Base-by-base conservation (phyloP, 30 jellyfish, hydroid and myxozoan species). In the Cassiopea andromeda region DNA sequence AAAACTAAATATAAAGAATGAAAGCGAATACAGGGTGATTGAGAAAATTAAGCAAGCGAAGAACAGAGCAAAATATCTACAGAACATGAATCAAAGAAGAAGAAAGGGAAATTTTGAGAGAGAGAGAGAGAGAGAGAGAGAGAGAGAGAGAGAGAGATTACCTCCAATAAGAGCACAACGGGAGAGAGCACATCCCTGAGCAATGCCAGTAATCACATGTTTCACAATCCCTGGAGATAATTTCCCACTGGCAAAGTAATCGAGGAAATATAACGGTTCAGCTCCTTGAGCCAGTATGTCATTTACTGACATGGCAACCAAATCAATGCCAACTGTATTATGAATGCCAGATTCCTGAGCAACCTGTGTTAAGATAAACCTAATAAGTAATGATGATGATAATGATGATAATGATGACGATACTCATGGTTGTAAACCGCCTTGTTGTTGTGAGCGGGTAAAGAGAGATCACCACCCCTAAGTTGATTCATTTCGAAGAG, bases 121-220 rank as follows among this genome's bases (percentile, higher is more conserved):
- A 38, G 3, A 75, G 44, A 7, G 14, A 19, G 18, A 49, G 8
- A 10, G 8, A 6, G 46, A 49, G 49, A n/a, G 61, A 43, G 15
- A 46, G 50, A 8, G 58, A 54, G 12, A 3, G 12, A 54, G 12
- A 54, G 64, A 10, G 12, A 3, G 12, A 54, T 54, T 60, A 95
- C 99, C 99, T 27, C 99, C 99, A 43, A 95, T 87, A 7, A 95
- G 93, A 17, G 98, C 99, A 77, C 99, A 95, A 17, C 98, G 96
- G 58, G 99, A 93, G 72, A 80, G 81, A 6, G 92, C 94, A 83
- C 99, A 95, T 14, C 98, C 99, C 82, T 95, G 93, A 46, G 99
- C 95, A 49, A 95, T 85, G 48, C 99, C 99, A 81, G 97, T 82
- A n/a, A 95, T 84, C 27, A 95, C 98, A 75, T 95, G 92, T 76